A percentile compares a stretch with the other conserved stretches of the same genome.
phyloP scores from a whole-genome alignment of 2,797 vertebrate genomes.

The Buphagus erythrorhynchus region DNA sequence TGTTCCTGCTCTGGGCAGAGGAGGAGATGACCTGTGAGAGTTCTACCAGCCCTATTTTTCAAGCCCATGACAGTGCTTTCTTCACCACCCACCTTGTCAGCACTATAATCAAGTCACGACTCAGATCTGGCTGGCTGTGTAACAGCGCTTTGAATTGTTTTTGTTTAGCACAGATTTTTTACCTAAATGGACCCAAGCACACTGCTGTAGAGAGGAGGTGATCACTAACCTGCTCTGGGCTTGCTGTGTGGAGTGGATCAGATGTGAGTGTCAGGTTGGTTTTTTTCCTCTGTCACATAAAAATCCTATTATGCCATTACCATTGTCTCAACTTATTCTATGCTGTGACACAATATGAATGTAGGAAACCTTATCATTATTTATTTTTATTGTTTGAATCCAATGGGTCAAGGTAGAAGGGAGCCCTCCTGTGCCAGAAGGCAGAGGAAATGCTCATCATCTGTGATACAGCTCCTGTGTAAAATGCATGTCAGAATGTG shows the following conservation, averaged over 20 bases:
- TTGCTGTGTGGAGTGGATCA: background rate
- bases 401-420: background rate
- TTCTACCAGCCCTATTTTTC: background rate
- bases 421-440: background rate
- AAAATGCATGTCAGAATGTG: rapidly evolving
- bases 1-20: background rate
- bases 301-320: background rate
- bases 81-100: background rate
- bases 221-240: background rate
- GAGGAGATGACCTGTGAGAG: background rate
- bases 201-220: background rate
- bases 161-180: background rate
- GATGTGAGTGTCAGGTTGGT: background rate
- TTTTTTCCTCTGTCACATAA: background rate
- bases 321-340: background rate
- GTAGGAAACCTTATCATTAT: background rate
- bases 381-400: background rate
- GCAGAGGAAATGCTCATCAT: background rate
- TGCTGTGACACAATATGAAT: background rate
- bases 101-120: background rate
- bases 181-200: background rate
- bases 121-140: background rate
- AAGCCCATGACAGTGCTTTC: background rate
- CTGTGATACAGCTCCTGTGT: background rate
- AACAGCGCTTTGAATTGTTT: background rate